Percentiles rank a stretch among this genome's conserved stretches.
phyloP scores from a whole-genome alignment of 1,140 invertebrate species.

The Ptiloglossa arizonensis region DNA sequence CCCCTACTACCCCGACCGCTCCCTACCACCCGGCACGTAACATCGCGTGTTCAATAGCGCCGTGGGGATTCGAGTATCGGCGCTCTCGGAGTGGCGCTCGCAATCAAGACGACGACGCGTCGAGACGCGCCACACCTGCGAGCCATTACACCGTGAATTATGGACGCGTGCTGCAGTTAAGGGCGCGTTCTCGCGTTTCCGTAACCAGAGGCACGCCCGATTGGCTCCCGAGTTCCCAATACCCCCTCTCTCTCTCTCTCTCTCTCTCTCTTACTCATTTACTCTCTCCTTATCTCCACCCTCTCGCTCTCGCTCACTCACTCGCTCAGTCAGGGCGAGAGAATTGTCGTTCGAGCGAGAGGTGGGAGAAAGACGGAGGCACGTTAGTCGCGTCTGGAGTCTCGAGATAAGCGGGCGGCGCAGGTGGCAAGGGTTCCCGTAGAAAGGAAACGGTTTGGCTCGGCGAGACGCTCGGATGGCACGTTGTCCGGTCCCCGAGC shows the following conservation, averaged over 20 bases:
- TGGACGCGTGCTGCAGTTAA: slow-evolving; percentile 19
- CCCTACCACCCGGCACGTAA: slow-evolving; percentile 23
- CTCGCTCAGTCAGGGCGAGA: neutral
- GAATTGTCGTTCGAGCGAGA: neutral
- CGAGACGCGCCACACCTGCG: slow-evolving; percentile 35
- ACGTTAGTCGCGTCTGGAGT: slow-evolving; percentile 63
- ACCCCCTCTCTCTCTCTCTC: no score
- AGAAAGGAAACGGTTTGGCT: slow-evolving; percentile 28
- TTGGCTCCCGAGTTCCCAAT: slow-evolving; percentile 36
- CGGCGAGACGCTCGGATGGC: slow-evolving; percentile 29
- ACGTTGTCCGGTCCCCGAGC: slow-evolving; percentile 11
- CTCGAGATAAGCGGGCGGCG: slow-evolving; percentile 67
- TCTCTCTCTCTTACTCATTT: no score
- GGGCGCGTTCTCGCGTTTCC: slow-evolving; percentile 15
- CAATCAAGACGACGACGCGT: slow-evolving; percentile 44
- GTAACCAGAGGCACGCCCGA: slow-evolving; percentile 26
- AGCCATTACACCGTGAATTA: slow-evolving; percentile 49
- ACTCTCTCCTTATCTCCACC: no score
- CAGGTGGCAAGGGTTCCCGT: slow-evolving; percentile 40
- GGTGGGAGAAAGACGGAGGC: slow-evolving; percentile 41
- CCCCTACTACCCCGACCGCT: no score
- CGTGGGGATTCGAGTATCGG: slow-evolving; percentile 32
- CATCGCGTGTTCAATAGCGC: slow-evolving; percentile 47
- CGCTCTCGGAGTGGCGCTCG: neutral
- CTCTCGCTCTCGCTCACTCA: no score